Evolutionary conservation across 2,797 vertebrate genomes (phyloP), one percentile per base, ranked within the genome.

Genomic region (Amazona ochrocephala): DNA sequence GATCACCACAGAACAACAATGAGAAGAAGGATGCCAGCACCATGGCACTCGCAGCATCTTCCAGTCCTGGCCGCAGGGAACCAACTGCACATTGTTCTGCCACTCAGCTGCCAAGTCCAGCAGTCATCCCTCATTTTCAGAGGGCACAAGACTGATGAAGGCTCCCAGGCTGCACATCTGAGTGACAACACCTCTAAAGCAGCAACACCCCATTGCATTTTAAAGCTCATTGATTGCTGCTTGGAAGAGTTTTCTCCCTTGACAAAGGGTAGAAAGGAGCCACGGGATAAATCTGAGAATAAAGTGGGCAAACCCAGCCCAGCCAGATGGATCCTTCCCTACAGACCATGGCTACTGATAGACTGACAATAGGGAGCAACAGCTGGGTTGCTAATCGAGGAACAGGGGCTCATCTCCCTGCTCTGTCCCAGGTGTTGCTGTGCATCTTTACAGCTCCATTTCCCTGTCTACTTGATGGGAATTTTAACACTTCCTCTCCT

Each of bases 71-170:
- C 83, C 84, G 71, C 90, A 65, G 84, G 80, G 61, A 34, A 94
- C 53, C 0, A 0, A n/a, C 47, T 1, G 0, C 21, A 10, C 1
- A 0, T 51, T 23, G 0, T 11, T 6, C 79, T 71, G 48, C 11
- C 73, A 11, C 29, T 26, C 0, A 0, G 29, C 86, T 93, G 92
- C 83, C 88, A 90, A 74, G 45, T 9, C 64, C 77, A 48, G 74
- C 74, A 90, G 67, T 42, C 37, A 48, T 10, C 42, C 74, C 44
- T 71, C 32, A 5, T 71, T 83, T 29, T 48, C 87, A 72, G 37
- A 65, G 32, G 66, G 34, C 58, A 81, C 4, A 16, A n/a, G 82
- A 62, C 72, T 51, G 68, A 72, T 7, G 4, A 65, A 83, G 48
- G 8, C 67, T 60, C 74, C 54, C 22, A 66, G 79, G 89, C 34